These are phyloP conservation scores for Eupithecia subfuscata DNA, from an alignment of 2,888 invertebrate species.

Conservation along the genomic window DNA sequence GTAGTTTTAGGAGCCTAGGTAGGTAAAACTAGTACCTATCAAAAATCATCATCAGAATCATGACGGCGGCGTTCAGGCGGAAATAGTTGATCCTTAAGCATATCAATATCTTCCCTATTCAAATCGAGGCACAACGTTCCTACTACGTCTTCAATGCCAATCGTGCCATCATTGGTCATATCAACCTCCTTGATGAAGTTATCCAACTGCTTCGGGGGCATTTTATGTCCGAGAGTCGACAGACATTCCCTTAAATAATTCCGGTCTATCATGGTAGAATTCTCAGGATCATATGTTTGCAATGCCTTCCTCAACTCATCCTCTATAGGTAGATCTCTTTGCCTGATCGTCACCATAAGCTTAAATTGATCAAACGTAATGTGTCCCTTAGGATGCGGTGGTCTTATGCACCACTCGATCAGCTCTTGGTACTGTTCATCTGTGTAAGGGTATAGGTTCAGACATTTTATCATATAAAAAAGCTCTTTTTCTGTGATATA, in stretches of 20 bases:
- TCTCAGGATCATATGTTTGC: slow-evolving; percentile 66
- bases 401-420: slow-evolving; percentile 68
- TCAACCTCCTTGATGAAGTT: slow-evolving; percentile 76
- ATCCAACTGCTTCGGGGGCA: slow-evolving; percentile 62
- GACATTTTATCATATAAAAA: slow-evolving; percentile 70
- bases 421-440: slow-evolving; percentile 73
- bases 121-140: slow-evolving; percentile 78
- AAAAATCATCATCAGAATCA: slow-evolving; percentile 28
- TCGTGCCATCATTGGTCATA: slow-evolving; percentile 72
- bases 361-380: slow-evolving; percentile 72
- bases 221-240: slow-evolving; percentile 65
- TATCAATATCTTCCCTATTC: slow-evolving; percentile 68
- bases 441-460: slow-evolving; percentile 71
- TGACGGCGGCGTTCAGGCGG: slow-evolving; percentile 40
- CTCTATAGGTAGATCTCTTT: slow-evolving; percentile 67
- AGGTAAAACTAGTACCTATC: background rate
- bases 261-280: slow-evolving; percentile 64
- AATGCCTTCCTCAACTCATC: slow-evolving; percentile 70
- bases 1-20: background rate
- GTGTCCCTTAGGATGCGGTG: slow-evolving; percentile 70
- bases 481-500: slow-evolving; percentile 75
- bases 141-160: slow-evolving; percentile 74
- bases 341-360: slow-evolving; percentile 71
- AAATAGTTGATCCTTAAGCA: slow-evolving; percentile 59
- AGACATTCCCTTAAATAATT: slow-evolving; percentile 67